Conservation (phyloP, 2,113 vertebrate species). For the Austrofundulus limnaeus region DNA sequence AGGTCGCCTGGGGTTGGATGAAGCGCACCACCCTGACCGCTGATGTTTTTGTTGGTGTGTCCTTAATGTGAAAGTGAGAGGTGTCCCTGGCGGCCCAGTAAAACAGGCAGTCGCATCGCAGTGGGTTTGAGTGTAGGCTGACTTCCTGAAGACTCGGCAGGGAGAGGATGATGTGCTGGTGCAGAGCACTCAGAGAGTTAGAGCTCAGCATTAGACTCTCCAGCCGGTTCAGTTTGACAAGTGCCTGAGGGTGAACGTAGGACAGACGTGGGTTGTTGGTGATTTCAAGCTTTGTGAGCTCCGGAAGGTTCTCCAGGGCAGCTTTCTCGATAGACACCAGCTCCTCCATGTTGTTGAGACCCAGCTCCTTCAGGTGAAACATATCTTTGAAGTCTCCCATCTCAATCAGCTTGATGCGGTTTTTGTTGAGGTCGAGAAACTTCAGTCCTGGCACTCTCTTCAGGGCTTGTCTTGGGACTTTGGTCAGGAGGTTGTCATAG, state of each 20-base stretch:
- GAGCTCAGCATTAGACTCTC: slow-evolving; percentile 98
- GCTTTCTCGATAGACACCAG: slow-evolving; percentile 90
- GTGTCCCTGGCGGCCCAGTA: slow-evolving; percentile 85
- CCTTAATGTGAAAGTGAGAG: slow-evolving; percentile 60
- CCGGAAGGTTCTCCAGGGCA: slow-evolving; percentile 90
- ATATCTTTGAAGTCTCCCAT: slow-evolving; percentile 89
- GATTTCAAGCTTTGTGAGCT: slow-evolving; percentile 94
- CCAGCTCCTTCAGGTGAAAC: slow-evolving; percentile 91
- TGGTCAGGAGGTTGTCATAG: slow-evolving; percentile 86
- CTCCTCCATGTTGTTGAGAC: slow-evolving; percentile 93
- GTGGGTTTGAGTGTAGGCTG: slow-evolving; percentile 93
- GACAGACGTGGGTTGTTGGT: slow-evolving; percentile 96
- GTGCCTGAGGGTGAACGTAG: slow-evolving; percentile 92
- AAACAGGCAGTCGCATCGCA: slow-evolving; percentile 95
- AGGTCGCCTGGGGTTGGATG: slow-evolving; percentile 92
- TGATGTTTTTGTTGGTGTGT: slow-evolving; percentile 45
- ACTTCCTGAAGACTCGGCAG: slow-evolving; percentile 93
- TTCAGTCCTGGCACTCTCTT: slow-evolving; percentile 87
- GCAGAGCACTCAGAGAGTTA: slow-evolving; percentile 93
- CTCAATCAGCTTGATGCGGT: slow-evolving; percentile 85
- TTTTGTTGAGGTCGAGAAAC: slow-evolving; percentile 94
- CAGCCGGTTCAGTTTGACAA: slow-evolving; percentile 86
- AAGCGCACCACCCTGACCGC: slow-evolving; percentile 84
- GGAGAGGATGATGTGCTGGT: slow-evolving; percentile 86
- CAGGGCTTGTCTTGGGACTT: slow-evolving; percentile 84